Evolutionary conservation across 2,888 invertebrate genomes (phyloP), one percentile per base, ranked within the genome.

Genomic region (Calameuta idolon): DNA sequence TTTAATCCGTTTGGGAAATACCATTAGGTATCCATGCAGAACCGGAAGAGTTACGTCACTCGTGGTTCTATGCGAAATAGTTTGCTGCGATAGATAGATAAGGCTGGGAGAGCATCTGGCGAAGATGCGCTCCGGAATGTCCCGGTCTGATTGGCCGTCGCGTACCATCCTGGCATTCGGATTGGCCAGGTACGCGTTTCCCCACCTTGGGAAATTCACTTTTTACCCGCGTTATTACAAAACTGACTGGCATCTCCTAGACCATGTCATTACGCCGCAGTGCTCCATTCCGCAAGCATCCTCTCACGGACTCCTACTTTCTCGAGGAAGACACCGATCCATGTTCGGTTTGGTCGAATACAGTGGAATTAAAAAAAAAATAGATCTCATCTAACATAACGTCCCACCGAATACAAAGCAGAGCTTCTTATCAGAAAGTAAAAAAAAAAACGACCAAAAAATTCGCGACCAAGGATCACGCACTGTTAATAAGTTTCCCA

Each of bases 181-280:
- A 90, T 90, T 90, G 90, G 90, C 87, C 86, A 86, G 83, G 86
- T 84, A 84, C 85, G 81, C 84, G 87, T 90, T 91, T 90, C 91
- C 91, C 91, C 91, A 90, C 91, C 90, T 89, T 82, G 85, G 87
- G 88, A 91, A 91, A 91, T 90, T 91, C 90, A 90, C 91, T 91
- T 91, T 91, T 91, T 91, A 90, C 90, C 85, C 86, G 83, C 84
- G 87, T 90, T 90, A 91, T 91, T 91, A 91, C 91, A 91, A 91
- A 91, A 91, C 91, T 89, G 89, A 90, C 90, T 87, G 87, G 90
- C 89, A 89, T 90, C 90, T 90, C 89, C 90, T 91, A 91, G 91
- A 91, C 89, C 91, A 91, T 91, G 90, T 91, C 91, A 91, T 91
- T 91, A 91, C 90, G 87, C 86, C 88, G 89, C 89, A 89, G 91